Evolutionary conservation across 2,888 invertebrate species (phyloP), one percentile per base, ranked within the genome.

Genomic region (Caenorhabditis doughertyi): DNA sequence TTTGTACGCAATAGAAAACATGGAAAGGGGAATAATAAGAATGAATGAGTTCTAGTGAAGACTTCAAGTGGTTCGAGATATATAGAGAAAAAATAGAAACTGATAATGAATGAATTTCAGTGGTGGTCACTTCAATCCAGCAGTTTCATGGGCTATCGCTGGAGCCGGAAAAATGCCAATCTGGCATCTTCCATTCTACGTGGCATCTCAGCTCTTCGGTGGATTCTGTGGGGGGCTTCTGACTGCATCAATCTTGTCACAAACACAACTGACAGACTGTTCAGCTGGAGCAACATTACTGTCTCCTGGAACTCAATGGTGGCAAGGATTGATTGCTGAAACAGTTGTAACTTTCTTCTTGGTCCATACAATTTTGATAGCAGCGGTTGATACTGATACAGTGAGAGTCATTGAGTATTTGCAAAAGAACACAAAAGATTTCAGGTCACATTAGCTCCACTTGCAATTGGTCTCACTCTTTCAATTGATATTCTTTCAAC

Each of bases 121-220:
- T 83, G 93, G 93, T 3, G 92, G 92, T 9, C 92, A 93, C 83
- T 91, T 93, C 74, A 93, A 93, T 81, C 93, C 93, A 2, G 92
- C 92, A 0, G 92, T 93, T 1, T 92, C 92, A 0, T 81, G 92
- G 49, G 92, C 92, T 0, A 89, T 92, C 1, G 77, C 88, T 0
- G 58, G 92, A 16, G 82, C 89, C 3, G 92, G 92, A 0, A 91
- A 89, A 3, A 88, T 92, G 32, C 82, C 84, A 16, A 79, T 87
- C 1, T 32, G 88, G 9, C 85, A 91, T 39, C 90, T 92, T 1
- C 74, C 91, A 3, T 84, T 87, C 53, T 93, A 92, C 83, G 81
- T 92, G 21, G 39, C 90, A 4, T 85, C 89, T 18, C 92, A 93
- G 79, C 70, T 92, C 0, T 23, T 91, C 0, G 93, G 92, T 4